Conservation (phyloP, 2,797 vertebrate genomes). For the Bothrops alternatus region DNA sequence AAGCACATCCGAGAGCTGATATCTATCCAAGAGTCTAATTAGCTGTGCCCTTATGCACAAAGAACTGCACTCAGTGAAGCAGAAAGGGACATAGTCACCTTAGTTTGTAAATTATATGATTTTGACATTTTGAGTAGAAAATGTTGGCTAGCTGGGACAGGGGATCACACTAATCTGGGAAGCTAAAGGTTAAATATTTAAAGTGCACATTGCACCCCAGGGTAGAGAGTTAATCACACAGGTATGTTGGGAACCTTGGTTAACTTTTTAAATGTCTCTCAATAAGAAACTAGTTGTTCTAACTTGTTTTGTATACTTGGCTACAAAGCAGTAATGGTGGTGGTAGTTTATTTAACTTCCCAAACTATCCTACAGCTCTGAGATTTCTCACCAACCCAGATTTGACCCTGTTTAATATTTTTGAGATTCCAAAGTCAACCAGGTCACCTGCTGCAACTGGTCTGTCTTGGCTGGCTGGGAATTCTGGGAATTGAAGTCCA, state of each 20-base stretch:
- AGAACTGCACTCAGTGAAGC: neutral
- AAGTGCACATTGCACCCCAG: neutral
- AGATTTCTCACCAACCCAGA: neutral
- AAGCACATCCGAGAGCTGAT: neutral
- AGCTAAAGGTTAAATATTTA: neutral
- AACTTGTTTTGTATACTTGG: neutral
- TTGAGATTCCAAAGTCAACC: neutral
- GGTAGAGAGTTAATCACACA: neutral
- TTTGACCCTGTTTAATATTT: neutral
- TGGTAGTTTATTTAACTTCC: neutral
- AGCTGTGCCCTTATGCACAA: neutral
- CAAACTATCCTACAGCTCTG: neutral
- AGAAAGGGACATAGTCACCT: neutral
- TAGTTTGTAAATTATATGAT: neutral
- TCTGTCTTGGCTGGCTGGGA: neutral
- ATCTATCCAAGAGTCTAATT: neutral
- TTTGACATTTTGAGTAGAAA: neutral
- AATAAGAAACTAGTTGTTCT: neutral
- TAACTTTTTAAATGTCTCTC: neutral
- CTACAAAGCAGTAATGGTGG: neutral
- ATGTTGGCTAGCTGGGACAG: neutral
- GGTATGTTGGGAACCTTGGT: neutral
- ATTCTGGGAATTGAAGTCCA: neutral
- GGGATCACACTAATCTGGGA: neutral
- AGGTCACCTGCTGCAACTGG: neutral